Percentiles rank a stretch among this genome's conserved stretches.
Conservation (phyloP, 2,113 vertebrate genomes). For the Marcusenius ussheri region DNA sequence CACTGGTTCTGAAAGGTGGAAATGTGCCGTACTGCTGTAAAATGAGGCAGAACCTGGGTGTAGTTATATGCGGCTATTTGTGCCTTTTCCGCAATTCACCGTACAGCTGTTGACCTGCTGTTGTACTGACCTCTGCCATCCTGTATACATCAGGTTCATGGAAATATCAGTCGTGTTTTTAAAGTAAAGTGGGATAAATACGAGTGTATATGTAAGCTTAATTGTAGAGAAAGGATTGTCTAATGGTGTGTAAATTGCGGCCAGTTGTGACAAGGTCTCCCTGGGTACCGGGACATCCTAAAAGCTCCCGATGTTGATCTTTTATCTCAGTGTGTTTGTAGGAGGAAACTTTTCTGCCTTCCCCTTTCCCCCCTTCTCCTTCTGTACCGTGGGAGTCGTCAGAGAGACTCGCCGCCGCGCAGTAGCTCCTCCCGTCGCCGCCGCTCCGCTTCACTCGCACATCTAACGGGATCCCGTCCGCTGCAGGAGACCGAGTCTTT, state of each 20-base stretch:
- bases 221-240: not conserved
- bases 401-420: not conserved
- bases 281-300: slow-evolving; percentile 62
- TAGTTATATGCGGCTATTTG: not conserved
- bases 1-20: not conserved
- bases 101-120: not conserved
- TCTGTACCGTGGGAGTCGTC: slow-evolving; percentile 22
- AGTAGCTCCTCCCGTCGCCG: slow-evolving; percentile 26
- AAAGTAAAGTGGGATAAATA: not conserved
- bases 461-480: not conserved
- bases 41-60: not conserved
- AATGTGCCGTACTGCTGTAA: not conserved
- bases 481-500: slow-evolving; percentile 4
- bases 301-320: slow-evolving; percentile 53
- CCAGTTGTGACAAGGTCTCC: slow-evolving; percentile 56
- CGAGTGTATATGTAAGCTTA: not conserved
- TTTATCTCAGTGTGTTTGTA: slow-evolving; percentile 54
- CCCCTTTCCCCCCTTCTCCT: not conserved
- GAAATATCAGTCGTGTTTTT: not conserved
- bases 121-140: not conserved
- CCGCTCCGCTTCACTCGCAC: slow-evolving; percentile 8
- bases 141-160: not conserved
- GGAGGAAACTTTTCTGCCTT: slow-evolving; percentile 51
- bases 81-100: not conserved
- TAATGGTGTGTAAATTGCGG: not conserved